phyloP scores from a whole-genome alignment of 2,888 invertebrate species.

The Odontocolon sp. region DNA sequence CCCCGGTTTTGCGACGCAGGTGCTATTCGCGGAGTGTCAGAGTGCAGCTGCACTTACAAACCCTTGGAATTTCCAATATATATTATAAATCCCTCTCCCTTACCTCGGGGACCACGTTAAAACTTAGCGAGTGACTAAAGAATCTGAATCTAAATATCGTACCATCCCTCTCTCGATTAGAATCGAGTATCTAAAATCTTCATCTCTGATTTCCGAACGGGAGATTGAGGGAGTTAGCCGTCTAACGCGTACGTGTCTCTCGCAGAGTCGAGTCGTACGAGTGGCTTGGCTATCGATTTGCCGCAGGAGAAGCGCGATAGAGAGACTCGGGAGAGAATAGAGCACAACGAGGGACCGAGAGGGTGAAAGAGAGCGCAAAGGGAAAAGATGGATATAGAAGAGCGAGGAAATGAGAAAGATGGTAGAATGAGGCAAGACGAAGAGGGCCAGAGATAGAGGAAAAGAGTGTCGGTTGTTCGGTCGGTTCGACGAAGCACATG shows the following conservation, averaged over 20 bases:
- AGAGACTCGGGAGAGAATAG: constrained; percentile 64
- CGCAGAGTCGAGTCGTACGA: constrained; percentile 17
- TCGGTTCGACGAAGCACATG: constrained; percentile 44
- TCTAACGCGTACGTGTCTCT: constrained; percentile 4
- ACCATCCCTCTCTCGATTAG: background rate
- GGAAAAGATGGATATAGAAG: constrained; percentile 31
- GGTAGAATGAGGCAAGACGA: background rate
- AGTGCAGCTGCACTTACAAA: background rate
- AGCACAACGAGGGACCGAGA: constrained; percentile 32
- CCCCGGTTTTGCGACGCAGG: constrained; percentile 7
- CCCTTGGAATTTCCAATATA: background rate
- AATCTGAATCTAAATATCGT: background rate
- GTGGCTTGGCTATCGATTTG: constrained; percentile 74
- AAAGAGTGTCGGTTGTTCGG: constrained; percentile 24
- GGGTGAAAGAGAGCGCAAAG: constrained; percentile 37
- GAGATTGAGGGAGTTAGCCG: background rate
- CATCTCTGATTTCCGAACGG: constrained; percentile 6
- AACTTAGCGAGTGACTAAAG: too few species aligned
- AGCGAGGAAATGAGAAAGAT: constrained; percentile 7
- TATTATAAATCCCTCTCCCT: too few species aligned
- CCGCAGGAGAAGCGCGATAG: constrained; percentile 67
- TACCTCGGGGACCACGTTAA: too few species aligned
- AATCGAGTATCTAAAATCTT: background rate
- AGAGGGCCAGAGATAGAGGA: background rate
- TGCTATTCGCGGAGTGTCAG: background rate